Conservation (phyloP, 2,888 invertebrate genomes). For the Andrena chrysosceles region DNA sequence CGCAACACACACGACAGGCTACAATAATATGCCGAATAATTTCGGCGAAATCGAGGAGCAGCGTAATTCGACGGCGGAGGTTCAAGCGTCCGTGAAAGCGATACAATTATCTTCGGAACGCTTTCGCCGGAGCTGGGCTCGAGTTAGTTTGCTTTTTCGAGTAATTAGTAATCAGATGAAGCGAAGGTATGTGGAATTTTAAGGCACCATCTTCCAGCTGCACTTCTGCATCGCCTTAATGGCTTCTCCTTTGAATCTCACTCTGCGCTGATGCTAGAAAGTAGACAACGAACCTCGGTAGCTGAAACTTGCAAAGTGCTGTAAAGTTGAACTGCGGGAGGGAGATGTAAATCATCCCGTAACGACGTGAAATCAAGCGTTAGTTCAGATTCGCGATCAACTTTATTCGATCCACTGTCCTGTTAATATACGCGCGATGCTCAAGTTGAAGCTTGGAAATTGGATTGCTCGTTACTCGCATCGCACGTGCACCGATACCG, state of each 20-base stretch:
- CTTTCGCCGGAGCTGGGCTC: too few relatives aligned
- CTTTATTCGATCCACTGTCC: slow-evolving; percentile 26
- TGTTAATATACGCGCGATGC: slow-evolving; percentile 9
- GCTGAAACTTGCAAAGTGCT: neutral
- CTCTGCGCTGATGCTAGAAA: neutral
- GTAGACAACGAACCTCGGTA: slow-evolving; percentile 1
- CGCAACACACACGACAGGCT: slow-evolving; percentile 52
- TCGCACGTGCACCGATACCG: slow-evolving; percentile 16
- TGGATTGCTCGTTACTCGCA: slow-evolving; percentile 24
- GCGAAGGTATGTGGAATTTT: slow-evolving; percentile 40
- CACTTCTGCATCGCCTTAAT: slow-evolving; percentile 19
- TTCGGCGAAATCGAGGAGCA: slow-evolving; percentile 54
- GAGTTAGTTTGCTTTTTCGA: neutral
- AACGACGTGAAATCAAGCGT: slow-evolving; percentile 9
- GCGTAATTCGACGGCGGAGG: slow-evolving; percentile 29
- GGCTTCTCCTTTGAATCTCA: slow-evolving; percentile 33
- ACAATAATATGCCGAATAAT: slow-evolving; percentile 68
- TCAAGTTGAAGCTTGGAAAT: slow-evolving; percentile 32
- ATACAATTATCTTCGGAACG: slow-evolving; percentile 13
- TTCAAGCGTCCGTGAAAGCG: slow-evolving; percentile 64
- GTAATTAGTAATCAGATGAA: slow-evolving; percentile 40
- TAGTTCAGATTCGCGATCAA: neutral
- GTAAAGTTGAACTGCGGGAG: neutral
- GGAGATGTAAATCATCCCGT: slow-evolving; percentile 18
- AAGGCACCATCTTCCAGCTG: slow-evolving; percentile 25